Percentiles rank a stretch among this genome's conserved stretches.
These are phyloP conservation scores for Amblyopsis hoosieri DNA, from an alignment of 2,797 vertebrate genomes.

Conservation along the genomic window DNA sequence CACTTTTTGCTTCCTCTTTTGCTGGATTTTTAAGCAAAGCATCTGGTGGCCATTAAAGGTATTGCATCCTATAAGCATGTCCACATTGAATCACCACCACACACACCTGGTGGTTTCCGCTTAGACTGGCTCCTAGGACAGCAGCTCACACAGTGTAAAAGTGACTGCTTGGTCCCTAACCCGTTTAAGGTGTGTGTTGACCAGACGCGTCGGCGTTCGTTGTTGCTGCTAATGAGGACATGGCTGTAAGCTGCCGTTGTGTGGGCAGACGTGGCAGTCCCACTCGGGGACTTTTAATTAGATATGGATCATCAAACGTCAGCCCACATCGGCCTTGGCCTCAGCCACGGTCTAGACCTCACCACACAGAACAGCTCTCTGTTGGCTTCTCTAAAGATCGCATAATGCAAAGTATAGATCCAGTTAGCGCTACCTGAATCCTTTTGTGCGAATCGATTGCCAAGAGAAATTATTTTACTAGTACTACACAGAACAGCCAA, in stretches of 20 bases:
- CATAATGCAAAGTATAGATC: no score
- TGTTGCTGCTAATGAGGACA: conserved; percentile 69
- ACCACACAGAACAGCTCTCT: conserved; percentile 47
- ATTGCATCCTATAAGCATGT: no score
- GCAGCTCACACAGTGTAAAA: conserved; percentile 24
- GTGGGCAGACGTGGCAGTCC: conserved; percentile 58
- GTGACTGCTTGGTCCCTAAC: conserved; percentile 19
- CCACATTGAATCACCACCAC: no score
- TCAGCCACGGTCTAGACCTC: conserved; percentile 51
- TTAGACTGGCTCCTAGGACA: conserved; percentile 21
- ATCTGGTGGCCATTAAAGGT: no score
- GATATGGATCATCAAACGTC: conserved; percentile 65
- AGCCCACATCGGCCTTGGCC: conserved; percentile 51
- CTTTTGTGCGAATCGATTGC: no score
- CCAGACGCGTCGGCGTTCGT: conserved; percentile 56
- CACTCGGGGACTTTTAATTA: conserved; percentile 76
- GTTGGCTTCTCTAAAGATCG: conserved; percentile 35
- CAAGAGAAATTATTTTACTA: no score
- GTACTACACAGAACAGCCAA: no score
- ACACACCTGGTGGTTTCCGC: not conserved
- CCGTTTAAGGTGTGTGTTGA: conserved; percentile 33
- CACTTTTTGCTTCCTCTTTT: no score
- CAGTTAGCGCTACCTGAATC: no score
- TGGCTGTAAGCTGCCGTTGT: conserved; percentile 43
- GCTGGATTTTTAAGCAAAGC: no score